A percentile compares a stretch with the other conserved stretches of the same genome.
phyloP scores from a whole-genome alignment of 1,140 invertebrate species.

The Pseudomyrmex dendroicus region DNA sequence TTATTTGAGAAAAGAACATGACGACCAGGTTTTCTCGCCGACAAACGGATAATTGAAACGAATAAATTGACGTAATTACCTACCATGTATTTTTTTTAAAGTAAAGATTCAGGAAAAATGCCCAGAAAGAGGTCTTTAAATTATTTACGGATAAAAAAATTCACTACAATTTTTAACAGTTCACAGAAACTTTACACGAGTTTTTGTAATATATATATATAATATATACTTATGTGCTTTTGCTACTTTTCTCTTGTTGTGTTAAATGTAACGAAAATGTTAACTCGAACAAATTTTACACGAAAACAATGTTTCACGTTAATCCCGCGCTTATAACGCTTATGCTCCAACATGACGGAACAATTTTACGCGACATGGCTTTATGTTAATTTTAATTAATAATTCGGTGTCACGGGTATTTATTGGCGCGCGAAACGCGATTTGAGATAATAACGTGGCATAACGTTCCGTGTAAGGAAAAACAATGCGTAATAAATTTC shows the following conservation, averaged over 20 bases:
- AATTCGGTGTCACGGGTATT: slow-evolving; percentile 38
- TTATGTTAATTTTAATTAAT: slow-evolving; percentile 59
- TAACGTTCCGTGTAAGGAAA: neutral
- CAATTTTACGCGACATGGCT: slow-evolving; percentile 36
- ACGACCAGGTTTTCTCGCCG: neutral
- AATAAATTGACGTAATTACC: neutral
- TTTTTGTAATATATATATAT: too few relatives aligned
- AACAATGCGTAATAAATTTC: slow-evolving; percentile 20
- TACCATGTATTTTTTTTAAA: neutral
- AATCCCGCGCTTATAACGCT: slow-evolving; percentile 38
- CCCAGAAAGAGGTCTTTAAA: too few relatives aligned
- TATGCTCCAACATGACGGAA: neutral
- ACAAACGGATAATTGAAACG: neutral
- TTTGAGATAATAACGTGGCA: slow-evolving; percentile 19
- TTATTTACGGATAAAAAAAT: neutral
- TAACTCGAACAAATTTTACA: slow-evolving; percentile 24
- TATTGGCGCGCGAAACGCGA: slow-evolving; percentile 42
- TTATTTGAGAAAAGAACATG: slow-evolving; percentile 13
- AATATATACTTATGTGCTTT: too few relatives aligned
- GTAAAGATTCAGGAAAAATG: neutral
- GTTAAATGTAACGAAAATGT: slow-evolving; percentile 1
- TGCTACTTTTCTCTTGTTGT: neutral
- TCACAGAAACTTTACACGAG: too few relatives aligned
- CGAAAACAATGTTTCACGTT: slow-evolving; percentile 31
- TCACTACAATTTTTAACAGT: too few relatives aligned